Percentiles rank a stretch among this genome's conserved stretches.
phyloP scores from a whole-genome alignment of 2,113 vertebrate genomes.

The Eleginops maclovinus region DNA sequence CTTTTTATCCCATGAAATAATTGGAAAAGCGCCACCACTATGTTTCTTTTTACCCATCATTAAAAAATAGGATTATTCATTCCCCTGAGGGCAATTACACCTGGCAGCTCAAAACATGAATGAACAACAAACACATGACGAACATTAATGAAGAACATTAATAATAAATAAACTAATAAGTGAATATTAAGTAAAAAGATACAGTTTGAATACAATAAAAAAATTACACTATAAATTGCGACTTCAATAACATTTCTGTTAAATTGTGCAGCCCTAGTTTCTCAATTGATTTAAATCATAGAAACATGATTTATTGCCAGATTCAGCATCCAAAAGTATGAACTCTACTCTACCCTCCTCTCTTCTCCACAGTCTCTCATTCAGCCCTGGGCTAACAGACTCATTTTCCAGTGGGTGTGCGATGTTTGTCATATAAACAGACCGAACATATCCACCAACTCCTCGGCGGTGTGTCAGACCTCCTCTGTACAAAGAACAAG shows the following conservation, averaged over 20 bases:
- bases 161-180: background rate
- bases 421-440: slow-evolving; percentile 71
- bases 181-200: background rate
- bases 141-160: background rate
- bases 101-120: background rate
- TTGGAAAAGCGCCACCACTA: background rate
- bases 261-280: background rate
- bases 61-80: background rate
- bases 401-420: slow-evolving; percentile 39
- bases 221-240: too few relatives aligned
- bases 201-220: too few relatives aligned
- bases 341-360: background rate
- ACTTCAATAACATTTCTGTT: too few relatives aligned
- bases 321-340: background rate
- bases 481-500: slow-evolving; percentile 54
- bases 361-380: slow-evolving; percentile 21
- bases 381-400: slow-evolving; percentile 37
- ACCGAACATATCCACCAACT: slow-evolving; percentile 64
- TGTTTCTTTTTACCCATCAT: background rate
- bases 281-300: slow-evolving; percentile 5
- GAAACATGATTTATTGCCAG: slow-evolving; percentile 6
- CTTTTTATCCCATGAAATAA: background rate
- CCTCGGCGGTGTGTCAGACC: slow-evolving; percentile 56
- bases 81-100: background rate
- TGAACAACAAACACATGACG: background rate